Conservation (phyloP, 2,888 invertebrate genomes). For the Griposia aprilina region DNA sequence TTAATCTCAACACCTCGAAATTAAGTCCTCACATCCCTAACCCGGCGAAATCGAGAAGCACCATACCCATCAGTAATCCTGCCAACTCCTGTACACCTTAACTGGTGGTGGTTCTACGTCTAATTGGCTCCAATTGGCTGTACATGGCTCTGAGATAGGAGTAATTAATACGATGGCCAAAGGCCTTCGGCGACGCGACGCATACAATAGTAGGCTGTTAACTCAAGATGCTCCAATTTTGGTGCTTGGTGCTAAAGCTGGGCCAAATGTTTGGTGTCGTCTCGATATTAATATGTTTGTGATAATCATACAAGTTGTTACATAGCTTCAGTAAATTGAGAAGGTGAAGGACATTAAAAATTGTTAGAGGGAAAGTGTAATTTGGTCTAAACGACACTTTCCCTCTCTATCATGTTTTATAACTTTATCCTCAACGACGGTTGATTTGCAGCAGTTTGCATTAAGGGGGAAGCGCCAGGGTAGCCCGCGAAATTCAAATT, state of each 20-base stretch:
- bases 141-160: constrained; percentile 75
- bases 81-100: constrained; percentile 46
- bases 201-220: constrained; percentile 43
- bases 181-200: constrained; percentile 32
- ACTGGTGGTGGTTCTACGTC: constrained; percentile 59
- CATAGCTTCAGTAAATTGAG: neutral
- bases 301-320: neutral
- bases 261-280: neutral
- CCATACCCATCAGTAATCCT: constrained; percentile 46
- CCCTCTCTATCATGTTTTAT: too few relatives aligned
- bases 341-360: neutral
- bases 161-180: constrained; percentile 76
- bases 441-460: neutral
- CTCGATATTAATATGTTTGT: constrained; percentile 18
- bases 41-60: constrained; percentile 51
- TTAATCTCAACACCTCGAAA: constrained; percentile 62
- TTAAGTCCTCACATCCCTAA: constrained; percentile 58
- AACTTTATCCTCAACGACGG: neutral
- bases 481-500: too few relatives aligned
- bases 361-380: neutral
- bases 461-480: too few relatives aligned
- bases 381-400: too few relatives aligned
- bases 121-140: constrained; percentile 81
- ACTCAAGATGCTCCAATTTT: constrained; percentile 42
- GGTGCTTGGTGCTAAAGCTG: constrained; percentile 4